Evolutionary conservation across 2,888 invertebrate genomes (phyloP).

Genomic region (Dorcus hopei): DNA sequence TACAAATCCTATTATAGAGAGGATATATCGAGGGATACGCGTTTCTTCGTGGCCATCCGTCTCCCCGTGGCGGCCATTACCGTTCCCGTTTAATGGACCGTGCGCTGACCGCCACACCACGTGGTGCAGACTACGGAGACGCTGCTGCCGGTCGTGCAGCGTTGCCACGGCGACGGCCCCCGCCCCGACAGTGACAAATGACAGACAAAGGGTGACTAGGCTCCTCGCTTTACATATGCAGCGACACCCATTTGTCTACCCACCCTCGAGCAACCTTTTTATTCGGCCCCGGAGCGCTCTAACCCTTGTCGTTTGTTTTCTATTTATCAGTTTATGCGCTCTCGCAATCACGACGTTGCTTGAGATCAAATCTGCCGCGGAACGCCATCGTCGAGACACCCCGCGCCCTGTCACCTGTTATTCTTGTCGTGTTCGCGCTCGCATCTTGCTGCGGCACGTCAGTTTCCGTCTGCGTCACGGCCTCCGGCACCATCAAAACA

Average conservation of each 20-base stretch:
- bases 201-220: conserved; percentile 51
- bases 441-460: no score
- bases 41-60: conserved; percentile 41
- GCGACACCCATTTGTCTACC: conserved; percentile 52
- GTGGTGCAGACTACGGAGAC: conserved; percentile 24
- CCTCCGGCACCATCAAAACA: no score
- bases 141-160: conserved; percentile 25
- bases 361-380: conserved; percentile 15
- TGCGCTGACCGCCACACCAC: conserved; percentile 33
- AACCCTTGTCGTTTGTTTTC: conserved; percentile 28
- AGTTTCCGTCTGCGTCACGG: no score
- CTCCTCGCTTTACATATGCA: conserved; percentile 52
- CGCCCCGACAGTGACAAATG: conserved; percentile 51
- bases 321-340: conserved; percentile 21
- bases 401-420: no score
- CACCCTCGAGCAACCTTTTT: conserved; percentile 32
- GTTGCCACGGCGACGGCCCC: conserved; percentile 45
- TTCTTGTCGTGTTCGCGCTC: no score
- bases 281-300: conserved; percentile 26
- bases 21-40: no score
- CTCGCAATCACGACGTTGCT: conserved; percentile 18
- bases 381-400: conserved; percentile 6
- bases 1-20: no score
- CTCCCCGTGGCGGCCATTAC: conserved; percentile 50
- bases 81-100: conserved; percentile 40